Conservation (phyloP, 2,797 vertebrate species). For the Macroramphosus scolopax region DNA sequence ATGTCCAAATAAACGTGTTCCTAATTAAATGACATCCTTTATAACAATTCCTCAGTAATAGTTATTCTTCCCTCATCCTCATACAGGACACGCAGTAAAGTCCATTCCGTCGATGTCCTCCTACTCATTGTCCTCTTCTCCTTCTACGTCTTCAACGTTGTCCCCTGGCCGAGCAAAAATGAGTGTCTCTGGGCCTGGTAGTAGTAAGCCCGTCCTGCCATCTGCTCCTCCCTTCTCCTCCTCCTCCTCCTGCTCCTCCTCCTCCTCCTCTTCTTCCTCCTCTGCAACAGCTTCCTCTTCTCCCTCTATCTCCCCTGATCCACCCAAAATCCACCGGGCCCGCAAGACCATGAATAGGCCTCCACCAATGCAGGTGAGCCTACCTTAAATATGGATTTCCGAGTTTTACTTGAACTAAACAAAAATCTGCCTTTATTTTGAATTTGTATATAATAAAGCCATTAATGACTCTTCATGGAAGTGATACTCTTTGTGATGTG, state of each 20-base stretch:
- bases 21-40: background rate
- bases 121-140: conserved; percentile 34
- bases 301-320: conserved; percentile 56
- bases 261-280: conserved; percentile 39
- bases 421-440: too few species aligned
- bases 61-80: background rate
- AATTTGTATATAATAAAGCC: too few species aligned
- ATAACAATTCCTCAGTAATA: background rate
- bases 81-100: conserved; percentile 82
- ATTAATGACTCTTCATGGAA: too few species aligned
- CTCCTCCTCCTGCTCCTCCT: conserved; percentile 6
- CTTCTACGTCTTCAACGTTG: conserved; percentile 65
- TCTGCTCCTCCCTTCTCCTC: conserved; percentile 39
- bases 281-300: conserved; percentile 55
- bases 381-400: too few species aligned
- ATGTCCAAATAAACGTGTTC: background rate
- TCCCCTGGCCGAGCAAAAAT: conserved; percentile 86
- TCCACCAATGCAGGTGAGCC: conserved; percentile 78
- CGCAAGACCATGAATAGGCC: conserved; percentile 91
- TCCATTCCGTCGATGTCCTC: conserved; percentile 71
- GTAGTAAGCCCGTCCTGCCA: conserved; percentile 64
- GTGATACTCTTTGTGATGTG: background rate
- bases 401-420: too few species aligned
- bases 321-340: conserved; percentile 86
- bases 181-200: conserved; percentile 84